Percentiles rank a stretch among this genome's conserved stretches.
phyloP scores from a whole-genome alignment of 2,113 vertebrate species.

The Protomyctophum bolini region DNA sequence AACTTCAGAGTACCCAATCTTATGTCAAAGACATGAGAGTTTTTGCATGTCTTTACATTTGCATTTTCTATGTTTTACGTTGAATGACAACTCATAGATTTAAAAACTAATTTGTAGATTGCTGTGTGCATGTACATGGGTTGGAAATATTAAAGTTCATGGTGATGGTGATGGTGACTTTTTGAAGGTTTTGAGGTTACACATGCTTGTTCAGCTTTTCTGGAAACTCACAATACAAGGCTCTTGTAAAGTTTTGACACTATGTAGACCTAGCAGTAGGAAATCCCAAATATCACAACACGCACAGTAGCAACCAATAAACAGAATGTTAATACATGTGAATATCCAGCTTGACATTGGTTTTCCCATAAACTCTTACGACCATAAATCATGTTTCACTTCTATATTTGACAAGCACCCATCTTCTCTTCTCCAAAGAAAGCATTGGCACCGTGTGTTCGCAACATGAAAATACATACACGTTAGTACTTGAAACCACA shows the following conservation, averaged over 20 bases:
- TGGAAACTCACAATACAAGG: constrained; percentile 43
- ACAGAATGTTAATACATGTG: constrained; percentile 46
- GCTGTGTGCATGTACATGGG: too few species aligned
- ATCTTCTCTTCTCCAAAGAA: constrained; percentile 75
- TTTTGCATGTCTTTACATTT: too few species aligned
- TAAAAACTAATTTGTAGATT: too few species aligned
- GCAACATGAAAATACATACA: constrained; percentile 73
- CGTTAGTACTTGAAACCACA: constrained; percentile 73
- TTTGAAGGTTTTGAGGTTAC: constrained; percentile 60
- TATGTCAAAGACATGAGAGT: too few species aligned
- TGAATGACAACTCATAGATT: too few species aligned
- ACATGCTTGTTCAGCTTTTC: constrained; percentile 45
- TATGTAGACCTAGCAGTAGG: constrained; percentile 23
- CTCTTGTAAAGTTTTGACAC: constrained; percentile 43
- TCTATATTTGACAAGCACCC: constrained; percentile 73
- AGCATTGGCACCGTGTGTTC: constrained; percentile 69
- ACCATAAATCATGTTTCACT: constrained; percentile 71
- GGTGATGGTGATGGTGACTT: constrained; percentile 52
- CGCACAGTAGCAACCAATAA: constrained; percentile 55
- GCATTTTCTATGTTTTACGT: too few species aligned
- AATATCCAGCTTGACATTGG: constrained; percentile 53
- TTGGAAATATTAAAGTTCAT: constrained; percentile 47
- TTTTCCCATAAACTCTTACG: constrained; percentile 57
- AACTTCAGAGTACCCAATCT: too few species aligned
- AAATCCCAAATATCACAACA: constrained; percentile 32